Evolutionary conservation across 2,797 vertebrate species (phyloP).

Genomic region (Phalloptychus januarius): DNA sequence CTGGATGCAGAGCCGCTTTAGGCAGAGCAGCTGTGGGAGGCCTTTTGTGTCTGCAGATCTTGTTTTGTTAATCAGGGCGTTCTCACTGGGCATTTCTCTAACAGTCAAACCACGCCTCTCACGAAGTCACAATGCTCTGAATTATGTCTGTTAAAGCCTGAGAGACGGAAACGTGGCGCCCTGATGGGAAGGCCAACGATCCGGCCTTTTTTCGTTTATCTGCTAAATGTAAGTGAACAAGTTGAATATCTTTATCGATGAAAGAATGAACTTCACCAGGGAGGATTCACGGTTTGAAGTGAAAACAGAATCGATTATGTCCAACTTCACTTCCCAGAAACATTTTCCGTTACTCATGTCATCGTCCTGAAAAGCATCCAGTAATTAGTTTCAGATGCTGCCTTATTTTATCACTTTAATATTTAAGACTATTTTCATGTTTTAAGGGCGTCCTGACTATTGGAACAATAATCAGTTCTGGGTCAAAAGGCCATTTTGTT

Average conservation of each 20-base stretch:
- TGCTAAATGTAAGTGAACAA: neutral
- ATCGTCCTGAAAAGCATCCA: neutral
- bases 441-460: neutral
- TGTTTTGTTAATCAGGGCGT: constrained; percentile 27
- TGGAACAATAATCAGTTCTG: neutral
- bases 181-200: neutral
- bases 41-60: constrained; percentile 21
- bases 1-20: constrained; percentile 27
- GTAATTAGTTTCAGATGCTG: neutral
- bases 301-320: neutral
- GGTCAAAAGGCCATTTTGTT: neutral
- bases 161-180: neutral
- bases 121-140: neutral
- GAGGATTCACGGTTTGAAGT: neutral
- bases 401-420: neutral
- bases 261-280: neutral
- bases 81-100: constrained; percentile 4
- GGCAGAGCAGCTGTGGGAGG: constrained; percentile 26
- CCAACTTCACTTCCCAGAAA: neutral
- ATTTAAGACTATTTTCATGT: neutral
- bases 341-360: neutral
- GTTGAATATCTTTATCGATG: neutral
- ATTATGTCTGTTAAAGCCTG: constrained; percentile 7
- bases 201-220: neutral
- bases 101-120: neutral